Percentiles rank a stretch among this genome's conserved stretches.
Evolutionary conservation across 2,888 invertebrate species (phyloP).

Genomic region (Drosophila siamana): DNA sequence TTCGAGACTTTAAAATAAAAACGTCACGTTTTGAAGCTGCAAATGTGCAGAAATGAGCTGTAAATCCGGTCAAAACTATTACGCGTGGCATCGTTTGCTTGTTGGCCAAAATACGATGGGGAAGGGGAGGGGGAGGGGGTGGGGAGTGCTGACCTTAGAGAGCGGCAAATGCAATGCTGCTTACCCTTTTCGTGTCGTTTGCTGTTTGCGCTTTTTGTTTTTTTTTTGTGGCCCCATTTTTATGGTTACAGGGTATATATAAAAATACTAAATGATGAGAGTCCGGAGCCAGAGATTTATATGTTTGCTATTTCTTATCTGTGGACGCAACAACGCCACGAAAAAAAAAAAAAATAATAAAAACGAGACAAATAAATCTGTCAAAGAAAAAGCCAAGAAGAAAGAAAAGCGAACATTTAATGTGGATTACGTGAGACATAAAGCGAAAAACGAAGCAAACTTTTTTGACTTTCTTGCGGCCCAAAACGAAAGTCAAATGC

Average conservation of each 20-base stretch:
- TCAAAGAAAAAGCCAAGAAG: slow-evolving; percentile 33
- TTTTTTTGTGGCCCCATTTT: slow-evolving; percentile 7
- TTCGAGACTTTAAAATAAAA: not conserved
- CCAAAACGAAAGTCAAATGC: slow-evolving; percentile 59
- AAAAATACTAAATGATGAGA: slow-evolving; percentile 18
- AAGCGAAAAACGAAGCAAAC: slow-evolving; percentile 41
- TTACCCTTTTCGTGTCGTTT: slow-evolving; percentile 10
- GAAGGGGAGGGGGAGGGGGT: not conserved
- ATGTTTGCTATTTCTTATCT: slow-evolving; percentile 55
- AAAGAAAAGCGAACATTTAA: slow-evolving; percentile 44
- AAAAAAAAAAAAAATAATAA: too few species aligned
- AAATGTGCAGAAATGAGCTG: not conserved
- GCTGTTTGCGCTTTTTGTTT: not conserved
- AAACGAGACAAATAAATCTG: slow-evolving; percentile 55
- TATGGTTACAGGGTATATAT: slow-evolving; percentile 30
- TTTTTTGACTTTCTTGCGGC: slow-evolving; percentile 44
- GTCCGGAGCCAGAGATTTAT: slow-evolving; percentile 18
- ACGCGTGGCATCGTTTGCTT: not conserved
- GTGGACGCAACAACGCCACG: slow-evolving; percentile 11
- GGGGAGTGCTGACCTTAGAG: not conserved
- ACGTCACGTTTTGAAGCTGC: not conserved
- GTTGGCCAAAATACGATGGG: slow-evolving; percentile 1
- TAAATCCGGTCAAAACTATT: slow-evolving; percentile 14
- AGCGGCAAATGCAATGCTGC: not conserved
- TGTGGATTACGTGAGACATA: slow-evolving; percentile 58